Base-by-base conservation (phyloP, 1,140 invertebrate genomes). In the Acyrthosiphon pisum region DNA sequence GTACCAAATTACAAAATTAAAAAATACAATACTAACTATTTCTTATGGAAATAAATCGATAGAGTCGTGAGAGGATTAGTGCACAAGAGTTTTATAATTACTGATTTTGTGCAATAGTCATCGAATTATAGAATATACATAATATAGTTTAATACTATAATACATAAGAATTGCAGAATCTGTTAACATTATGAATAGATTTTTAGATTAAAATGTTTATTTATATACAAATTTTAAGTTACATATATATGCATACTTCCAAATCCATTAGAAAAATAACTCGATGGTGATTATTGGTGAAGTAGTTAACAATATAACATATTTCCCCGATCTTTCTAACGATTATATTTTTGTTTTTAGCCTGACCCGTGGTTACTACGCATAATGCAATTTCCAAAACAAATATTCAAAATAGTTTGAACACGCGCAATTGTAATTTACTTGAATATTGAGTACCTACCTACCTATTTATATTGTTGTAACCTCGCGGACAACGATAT, bases 401-500 rank as follows among this genome's bases (percentile, higher is more conserved):
- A 41, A 84, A 88, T 50, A n/a, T 30, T 84, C 2, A 84, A 84
- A 84, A 84, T 84, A 26, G 14, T 50, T 88, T 35, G 11, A 88
- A 88, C 86, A 88, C 46, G 86, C 86, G 86, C 86, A n/a, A 88
- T 50, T n/a, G 86, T 88, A 88, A 88, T 88, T 48, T 48, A 48
- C 30, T n/a, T 18, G 20, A 41, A 3, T 41, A 53, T 7, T n/a
- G 26, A 30, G 30, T 20, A 76, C 60, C n/a, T 76, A n/a, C 60
- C 30, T 60, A 60, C 1, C 37, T 37, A 37, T 37, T 14, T 76
- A n/a, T n/a, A 76, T 18, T n/a, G 60, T 68, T n/a, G 60, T 68
- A 68, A n/a, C n/a, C 60, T 30, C 4, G 0, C 14, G n/a, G n/a
- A 18, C 3, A 68, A n/a, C 30, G 60, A n/a, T 76, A 76, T 6